phyloP scores from a whole-genome alignment of 2,797 vertebrate genomes.

The Melanotaenia boesemani region DNA sequence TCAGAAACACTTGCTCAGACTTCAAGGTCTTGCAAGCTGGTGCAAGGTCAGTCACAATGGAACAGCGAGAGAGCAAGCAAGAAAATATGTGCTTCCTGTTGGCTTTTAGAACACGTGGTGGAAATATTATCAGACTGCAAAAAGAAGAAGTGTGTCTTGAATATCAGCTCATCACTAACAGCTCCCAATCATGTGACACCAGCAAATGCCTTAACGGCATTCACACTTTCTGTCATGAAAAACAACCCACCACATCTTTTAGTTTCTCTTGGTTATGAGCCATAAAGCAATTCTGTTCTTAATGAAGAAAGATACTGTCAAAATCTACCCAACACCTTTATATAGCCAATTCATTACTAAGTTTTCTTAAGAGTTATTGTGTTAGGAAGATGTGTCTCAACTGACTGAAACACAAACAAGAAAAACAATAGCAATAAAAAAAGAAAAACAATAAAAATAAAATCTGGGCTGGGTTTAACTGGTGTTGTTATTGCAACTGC shows the following conservation, averaged over 20 bases:
- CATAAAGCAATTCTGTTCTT: constrained; percentile 44
- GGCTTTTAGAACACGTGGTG: constrained; percentile 46
- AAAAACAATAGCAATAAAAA: not conserved
- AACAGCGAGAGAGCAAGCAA: constrained; percentile 27
- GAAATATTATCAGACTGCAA: constrained; percentile 36
- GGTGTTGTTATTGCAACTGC: constrained; percentile 41
- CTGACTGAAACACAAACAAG: constrained; percentile 37
- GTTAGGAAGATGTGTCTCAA: constrained; percentile 40
- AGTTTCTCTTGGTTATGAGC: constrained; percentile 52
- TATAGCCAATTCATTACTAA: constrained; percentile 25
- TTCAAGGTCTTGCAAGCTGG: constrained; percentile 74
- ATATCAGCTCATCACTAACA: constrained; percentile 35
- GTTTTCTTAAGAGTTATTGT: constrained; percentile 32
- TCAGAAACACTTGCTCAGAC: constrained; percentile 53
- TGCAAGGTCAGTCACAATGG: constrained; percentile 73
- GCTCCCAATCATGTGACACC: constrained; percentile 58
- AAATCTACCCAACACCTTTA: constrained; percentile 23
- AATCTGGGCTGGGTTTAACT: constrained; percentile 38
- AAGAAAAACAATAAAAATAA: constrained; percentile 13
- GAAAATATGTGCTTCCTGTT: constrained; percentile 30
- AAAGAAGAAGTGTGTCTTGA: constrained; percentile 52
- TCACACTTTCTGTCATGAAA: constrained; percentile 50
- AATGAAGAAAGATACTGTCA: constrained; percentile 1
- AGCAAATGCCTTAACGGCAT: constrained; percentile 36
- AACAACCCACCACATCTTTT: constrained; percentile 37